Evolutionary conservation across 2,113 vertebrate species (phyloP), one percentile per base, ranked within the genome.

Genomic region (Gasterosteus nipponicus): DNA sequence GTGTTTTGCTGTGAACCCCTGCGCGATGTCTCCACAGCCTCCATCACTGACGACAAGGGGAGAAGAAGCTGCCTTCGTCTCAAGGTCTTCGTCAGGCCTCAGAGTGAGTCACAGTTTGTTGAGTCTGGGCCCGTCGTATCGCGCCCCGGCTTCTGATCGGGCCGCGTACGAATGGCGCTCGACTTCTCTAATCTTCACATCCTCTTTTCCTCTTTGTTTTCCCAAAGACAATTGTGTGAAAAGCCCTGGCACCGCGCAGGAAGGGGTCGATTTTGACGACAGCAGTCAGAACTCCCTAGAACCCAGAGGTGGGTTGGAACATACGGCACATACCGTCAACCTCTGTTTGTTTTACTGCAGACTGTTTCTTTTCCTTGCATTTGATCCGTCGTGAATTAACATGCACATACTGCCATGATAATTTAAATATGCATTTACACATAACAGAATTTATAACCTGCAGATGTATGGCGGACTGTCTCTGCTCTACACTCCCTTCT

Each of bases 251-350:
- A 96, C 93, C 92, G 94, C 95, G 93, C 96, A 98, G 94, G 97
- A 98, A 94, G 96, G 96, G 87, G 95, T 98, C 93, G 96, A 98
- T 92, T 96, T 98, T 94, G 96, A 97, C 85, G 98, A 98, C 93
- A 97, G 96, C 94, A 96, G 96, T 94, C 96, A 98, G 95, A 99
- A 99, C 96, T 97, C 96, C 90, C 96, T 99, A 95, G 98, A 99
- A 95, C 97, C 97, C 93, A 95, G 97, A 97, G 98, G 98, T 99
- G 92, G 92, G 98, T 98, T 95, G 94, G 89, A 84, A 38, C 60
- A 51, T 49, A 67, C 29, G 53, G 11, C 14, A 33, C 10, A 35
- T 46, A 1, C 4, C 41, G 56, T 70, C 42, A 65, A 7, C 41
- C 18, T 57, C 51, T 73, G 74, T 38, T 38, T 29, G 38, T 38